Evolutionary conservation across 2,797 vertebrate species (phyloP), one percentile per base, ranked within the genome.

Genomic region (Mormyrus hasselquistii): DNA sequence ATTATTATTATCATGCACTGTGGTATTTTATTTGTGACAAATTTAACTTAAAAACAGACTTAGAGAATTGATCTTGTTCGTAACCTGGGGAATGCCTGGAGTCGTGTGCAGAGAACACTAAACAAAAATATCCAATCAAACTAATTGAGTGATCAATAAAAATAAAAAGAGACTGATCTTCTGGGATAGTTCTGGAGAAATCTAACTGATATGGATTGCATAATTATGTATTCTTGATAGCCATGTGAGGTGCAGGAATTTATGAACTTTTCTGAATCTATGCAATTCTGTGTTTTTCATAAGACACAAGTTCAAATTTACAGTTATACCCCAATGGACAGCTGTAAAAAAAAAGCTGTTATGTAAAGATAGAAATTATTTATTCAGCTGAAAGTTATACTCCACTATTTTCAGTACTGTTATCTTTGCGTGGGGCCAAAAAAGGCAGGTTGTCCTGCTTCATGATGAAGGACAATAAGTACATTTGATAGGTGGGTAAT

Each of bases 401-500:
- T 8, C 34, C 41, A 47, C 86, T 44, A 34, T 34, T 87, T 87
- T 34, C 86, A 65, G 57, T 57, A 87, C 16, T 49, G 41, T 47
- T 87, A 14, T 65, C 57, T 87, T 65, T 62, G 9, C 25, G 22
- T n/a, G 57, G 22, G n/a, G 50, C 16, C 9, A 55, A 65, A 65
- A 87, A 65, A 65, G 50, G 38, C 41, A 47, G 57, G 22, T 16
- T 87, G 86, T 87, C 57, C 86, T 87, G 44, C 57, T 65, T 25
- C 55, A 10, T 47, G 86, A 47, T 52, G 19, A 65, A 49, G 83
- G 73, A 88, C 86, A 69, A 44, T 87, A 76, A 87, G 87, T 34
- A 52, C 41, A 57, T 89, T 85, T 87, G 38, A 92, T 88, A 86
- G 90, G 69, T 89, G 62, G 88, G 88, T 92, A 92, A 92, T 91